These are phyloP conservation scores for Hippocampus mohnikei DNA, from an alignment of 2,113 vertebrate species.

Conservation along the genomic window DNA sequence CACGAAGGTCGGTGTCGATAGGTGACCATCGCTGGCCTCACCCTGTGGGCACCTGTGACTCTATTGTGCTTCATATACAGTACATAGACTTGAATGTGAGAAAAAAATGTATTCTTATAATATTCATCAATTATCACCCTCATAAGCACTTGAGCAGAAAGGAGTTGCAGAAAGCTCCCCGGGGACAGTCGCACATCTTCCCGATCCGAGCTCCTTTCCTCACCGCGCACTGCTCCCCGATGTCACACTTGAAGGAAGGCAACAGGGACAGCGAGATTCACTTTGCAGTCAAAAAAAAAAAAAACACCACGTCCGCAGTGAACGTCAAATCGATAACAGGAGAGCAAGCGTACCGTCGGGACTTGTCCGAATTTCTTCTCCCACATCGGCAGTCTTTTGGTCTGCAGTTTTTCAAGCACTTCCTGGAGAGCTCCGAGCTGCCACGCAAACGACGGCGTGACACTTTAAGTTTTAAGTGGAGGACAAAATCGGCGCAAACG, in stretches of 20 bases:
- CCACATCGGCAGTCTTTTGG: constrained; percentile 70
- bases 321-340: too few species aligned
- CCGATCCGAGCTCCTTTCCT: constrained; percentile 77
- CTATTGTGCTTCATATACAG: background rate
- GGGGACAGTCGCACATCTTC: constrained; percentile 75
- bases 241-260: constrained; percentile 67
- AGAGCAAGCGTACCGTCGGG: constrained; percentile 63
- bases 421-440: constrained; percentile 77
- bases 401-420: constrained; percentile 77
- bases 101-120: background rate
- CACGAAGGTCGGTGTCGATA: background rate
- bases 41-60: background rate
- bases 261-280: background rate
- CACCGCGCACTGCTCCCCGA: constrained; percentile 73
- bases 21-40: background rate
- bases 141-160: constrained; percentile 80
- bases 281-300: background rate
- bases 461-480: too few species aligned
- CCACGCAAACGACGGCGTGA: background rate
- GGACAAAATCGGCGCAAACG: background rate
- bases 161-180: constrained; percentile 70
- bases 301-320: background rate
- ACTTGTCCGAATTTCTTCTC: constrained; percentile 79
- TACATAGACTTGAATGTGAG: background rate
- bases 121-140: constrained; percentile 18